Base-by-base conservation (phyloP, 2,888 invertebrate species). In the Willowsia nigromaculata region DNA sequence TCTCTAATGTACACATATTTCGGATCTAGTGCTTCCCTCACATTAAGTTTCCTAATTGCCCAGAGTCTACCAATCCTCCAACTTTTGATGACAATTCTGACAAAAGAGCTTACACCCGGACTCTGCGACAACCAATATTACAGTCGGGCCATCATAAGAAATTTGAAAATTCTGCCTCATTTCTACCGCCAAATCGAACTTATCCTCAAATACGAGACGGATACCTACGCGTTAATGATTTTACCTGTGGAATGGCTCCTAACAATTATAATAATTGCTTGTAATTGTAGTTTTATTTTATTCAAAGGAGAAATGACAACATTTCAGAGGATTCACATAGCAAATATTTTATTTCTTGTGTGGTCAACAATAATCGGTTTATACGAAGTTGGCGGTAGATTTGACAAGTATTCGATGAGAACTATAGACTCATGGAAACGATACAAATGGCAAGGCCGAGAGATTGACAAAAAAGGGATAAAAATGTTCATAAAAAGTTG, bases 161-260 rank as follows among this genome's bases (percentile, higher is more conserved):
- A 5, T 2, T 13, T 78, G 30, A 7, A 27, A 11, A 6, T 6
- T 50, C 7, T 78, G 4, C 56, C 56, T 22, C 3, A 27, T 4
- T 78, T 78, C 22, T 78, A 78, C 30, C 25, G 78, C 1, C 53
- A 33, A 53, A 30, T 53, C 9, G 78, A 78, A 25, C 13, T 78
- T 4, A 2, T 78, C 15, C 9, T 27, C 11, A 78, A 53, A 6
- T 6, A 11, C 15, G 4, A 4, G 1, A 1, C 53, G 78, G 30
- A 78, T n/a, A 53, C n/a, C 1, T 53, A 27, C 9, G 78, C 53
- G 2, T 13, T 53, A 4, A 47, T 78, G 15, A 18, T 78, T 27
- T 6, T 78, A 18, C 78, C 78, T 22, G 15, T 13, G 1, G 78
- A 78, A 30, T 15, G 22, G 27, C 25, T 78, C 2, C 30, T 78